Base-by-base conservation (phyloP, 2,797 vertebrate species). In the Gymnothorax javanicus region DNA sequence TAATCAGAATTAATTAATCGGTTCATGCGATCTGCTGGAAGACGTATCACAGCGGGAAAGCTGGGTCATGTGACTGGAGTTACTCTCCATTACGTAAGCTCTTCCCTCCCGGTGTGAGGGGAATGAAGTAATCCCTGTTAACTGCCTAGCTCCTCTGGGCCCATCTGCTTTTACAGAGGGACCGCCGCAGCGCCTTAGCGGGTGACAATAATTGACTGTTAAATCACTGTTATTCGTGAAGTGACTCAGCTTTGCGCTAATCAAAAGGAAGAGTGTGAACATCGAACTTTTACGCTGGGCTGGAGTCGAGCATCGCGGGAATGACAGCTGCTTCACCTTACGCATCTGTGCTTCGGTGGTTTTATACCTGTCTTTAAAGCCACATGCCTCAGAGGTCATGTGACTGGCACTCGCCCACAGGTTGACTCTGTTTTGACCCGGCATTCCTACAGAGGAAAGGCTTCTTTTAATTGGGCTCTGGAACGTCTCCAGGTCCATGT, bases 81-180 rank as follows among this genome's bases (percentile, higher is more conserved):
- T 23, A 23, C 20, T 7, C 73, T 50, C 43, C 6, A 56, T 79
- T 54, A 79, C 9, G 54, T 64, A 69, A 87, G 83, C 64, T 58
- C 62, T 2, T 50, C 90, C 90, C 89, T 88, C 87, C 87, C 75
- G 85, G 86, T 87, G 25, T 83, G 86, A 84, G 54, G 81, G 90
- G 90, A 94, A 93, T 94, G 89, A 93, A 91, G 90, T 92, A 88
- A 87, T 83, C 82, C 91, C 91, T 90, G 89, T 93, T 90, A 94
- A 92, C 93, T 90, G 90, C 90, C 90, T 85, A 90, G 83, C 89
- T 93, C 90, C 89, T 90, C 59, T 62, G 75, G 89, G 84, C 89
- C 84, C 83, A 86, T 88, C 82, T 82, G 88, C 91, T 93, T 91
- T 88, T 91, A 79, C 52, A 5, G 87, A 84, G 91, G 87, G 91